Evolutionary conservation across 1,140 invertebrate genomes (phyloP), one percentile per base, ranked within the genome.

Genomic region (Apis dorsata): DNA sequence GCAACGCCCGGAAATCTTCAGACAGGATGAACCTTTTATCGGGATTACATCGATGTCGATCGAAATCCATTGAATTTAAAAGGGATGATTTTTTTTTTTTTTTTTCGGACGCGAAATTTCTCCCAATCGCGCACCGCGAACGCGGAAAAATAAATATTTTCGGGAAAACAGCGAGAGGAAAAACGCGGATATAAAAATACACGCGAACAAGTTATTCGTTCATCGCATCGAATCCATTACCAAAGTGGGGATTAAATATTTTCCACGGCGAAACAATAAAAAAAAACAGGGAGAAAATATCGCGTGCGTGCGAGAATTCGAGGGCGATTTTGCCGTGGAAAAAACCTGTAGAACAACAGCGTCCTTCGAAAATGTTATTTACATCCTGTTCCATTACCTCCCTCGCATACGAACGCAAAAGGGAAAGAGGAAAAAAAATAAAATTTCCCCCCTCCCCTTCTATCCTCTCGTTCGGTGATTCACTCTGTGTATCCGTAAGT

Each of bases 211-310:
- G 72, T 81, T 75, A 68, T 80, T 80, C 65, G 73, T 81, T 81
- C 44, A 77, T 53, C 55, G 34, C 13, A 34, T 70, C 12, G 55
- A 69, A 69, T 77, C 21, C 28, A 60, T 69, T 60, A 59, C 1
- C 55, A 19, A 60, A 59, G 4, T 11, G 53, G 44, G 24, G 74
- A 77, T 82, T 77, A 82, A 82, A 82, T 62, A 77, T 77, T 69
- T 82, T 28, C 44, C 62, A 4, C 0, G 5, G 15, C 15, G 12
- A 81, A 51, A 60, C 51, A 63, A 75, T 66, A 28, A 75, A 76
- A 81, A 76, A 81, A 44, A 44, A 49, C 28, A 19, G 0, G 17
- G 62, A 11, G 13, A 12, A n/a, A 73, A 63, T 11, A 80, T 7
- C 49, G 15, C 15, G 12, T 9, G 11, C 53, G 28, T 44, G 59